Evolutionary conservation across 2,113 vertebrate species (phyloP).

Genomic region (Alces alces): DNA sequence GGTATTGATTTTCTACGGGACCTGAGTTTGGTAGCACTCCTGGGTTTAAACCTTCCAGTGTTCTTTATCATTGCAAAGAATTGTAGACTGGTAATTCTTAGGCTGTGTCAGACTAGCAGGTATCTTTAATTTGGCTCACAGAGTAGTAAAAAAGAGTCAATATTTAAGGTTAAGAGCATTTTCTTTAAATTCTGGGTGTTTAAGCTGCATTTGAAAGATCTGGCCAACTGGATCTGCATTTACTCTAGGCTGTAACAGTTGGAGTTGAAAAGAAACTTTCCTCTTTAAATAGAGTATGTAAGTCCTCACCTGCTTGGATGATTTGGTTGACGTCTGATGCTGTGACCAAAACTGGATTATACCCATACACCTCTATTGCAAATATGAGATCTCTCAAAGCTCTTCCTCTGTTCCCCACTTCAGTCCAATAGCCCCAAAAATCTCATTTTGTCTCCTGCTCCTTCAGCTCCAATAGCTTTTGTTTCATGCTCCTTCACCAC

Average conservation of each 20-base stretch:
- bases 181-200: not conserved
- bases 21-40: not conserved
- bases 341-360: not conserved
- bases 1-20: not conserved
- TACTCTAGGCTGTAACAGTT: not conserved
- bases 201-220: not conserved
- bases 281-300: not conserved
- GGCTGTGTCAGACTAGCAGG: not conserved
- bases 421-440: not conserved
- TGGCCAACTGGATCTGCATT: not conserved
- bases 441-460: not conserved
- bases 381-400: fast-evolving
- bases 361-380: not conserved
- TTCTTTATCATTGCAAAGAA: not conserved
- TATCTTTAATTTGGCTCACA: not conserved
- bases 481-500: not conserved
- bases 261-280: not conserved
- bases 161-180: not conserved
- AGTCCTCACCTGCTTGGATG: not conserved
- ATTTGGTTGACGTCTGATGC: not conserved
- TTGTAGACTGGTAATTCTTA: not conserved
- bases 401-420: not conserved
- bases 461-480: no score
- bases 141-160: not conserved
- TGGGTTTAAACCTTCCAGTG: not conserved